These are phyloP conservation scores for Plutomurus gul DNA, from an alignment of 1,140 invertebrate species.

Conservation along the genomic window DNA sequence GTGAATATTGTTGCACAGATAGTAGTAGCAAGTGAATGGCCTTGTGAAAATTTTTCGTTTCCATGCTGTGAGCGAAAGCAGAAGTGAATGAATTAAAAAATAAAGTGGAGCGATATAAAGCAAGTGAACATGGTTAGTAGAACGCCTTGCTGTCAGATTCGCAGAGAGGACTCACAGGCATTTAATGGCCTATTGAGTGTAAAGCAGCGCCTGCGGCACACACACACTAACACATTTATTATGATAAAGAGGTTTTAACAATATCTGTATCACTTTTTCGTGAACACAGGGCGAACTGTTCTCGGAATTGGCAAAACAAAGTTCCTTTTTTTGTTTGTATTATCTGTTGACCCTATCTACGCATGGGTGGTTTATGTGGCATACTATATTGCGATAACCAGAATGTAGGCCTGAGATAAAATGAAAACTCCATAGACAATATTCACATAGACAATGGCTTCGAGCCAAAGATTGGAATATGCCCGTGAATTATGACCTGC, in stretches of 20 bases:
- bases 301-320: no score
- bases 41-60: background rate
- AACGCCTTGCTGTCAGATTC: background rate
- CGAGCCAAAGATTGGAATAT: constrained; percentile 5
- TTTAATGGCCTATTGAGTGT: no score
- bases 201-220: no score
- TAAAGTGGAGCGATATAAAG: no score
- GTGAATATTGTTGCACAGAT: no score
- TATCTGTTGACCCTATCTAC: no score
- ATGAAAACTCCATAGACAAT: constrained; percentile 4
- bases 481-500: background rate
- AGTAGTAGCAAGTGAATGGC: background rate
- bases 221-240: no score
- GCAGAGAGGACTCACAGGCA: background rate
- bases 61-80: background rate
- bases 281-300: no score
- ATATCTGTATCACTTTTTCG: no score
- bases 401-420: background rate
- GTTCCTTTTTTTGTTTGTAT: no score
- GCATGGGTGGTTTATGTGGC: background rate
- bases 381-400: constrained; percentile 1
- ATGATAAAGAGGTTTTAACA: no score
- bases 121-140: no score
- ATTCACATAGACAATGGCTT: constrained; percentile 9
- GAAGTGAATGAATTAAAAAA: background rate